Evolutionary conservation across 2,113 vertebrate genomes (phyloP).

Genomic region (Eira barbara): DNA sequence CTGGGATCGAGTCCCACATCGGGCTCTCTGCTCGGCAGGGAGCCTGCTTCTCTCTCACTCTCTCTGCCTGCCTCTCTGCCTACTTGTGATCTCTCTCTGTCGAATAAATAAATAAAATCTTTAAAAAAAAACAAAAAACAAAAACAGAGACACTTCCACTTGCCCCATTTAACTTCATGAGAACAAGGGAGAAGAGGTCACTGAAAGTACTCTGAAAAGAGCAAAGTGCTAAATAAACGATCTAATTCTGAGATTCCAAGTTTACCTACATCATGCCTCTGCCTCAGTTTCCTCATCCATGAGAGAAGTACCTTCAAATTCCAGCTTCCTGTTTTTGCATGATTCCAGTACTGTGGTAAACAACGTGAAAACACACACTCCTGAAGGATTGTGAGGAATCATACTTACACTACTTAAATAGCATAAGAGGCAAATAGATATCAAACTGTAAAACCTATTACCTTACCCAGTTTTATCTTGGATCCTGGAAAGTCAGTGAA

Average conservation of each 20-base stretch:
- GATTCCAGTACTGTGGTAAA: background rate
- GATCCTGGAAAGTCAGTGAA: background rate
- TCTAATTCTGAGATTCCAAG: background rate
- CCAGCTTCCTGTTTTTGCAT: background rate
- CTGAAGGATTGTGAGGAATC: background rate
- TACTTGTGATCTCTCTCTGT: too few relatives aligned
- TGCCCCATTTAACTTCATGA: background rate
- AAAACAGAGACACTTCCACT: background rate
- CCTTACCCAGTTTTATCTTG: background rate
- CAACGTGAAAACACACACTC: background rate
- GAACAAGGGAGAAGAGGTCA: background rate
- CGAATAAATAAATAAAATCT: too few relatives aligned
- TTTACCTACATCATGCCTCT: background rate
- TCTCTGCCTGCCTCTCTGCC: too few relatives aligned
- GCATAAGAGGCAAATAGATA: background rate
- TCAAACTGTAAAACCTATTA: background rate
- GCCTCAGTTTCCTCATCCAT: background rate
- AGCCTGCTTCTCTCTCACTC: too few relatives aligned
- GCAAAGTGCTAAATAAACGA: background rate
- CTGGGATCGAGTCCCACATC: too few relatives aligned
- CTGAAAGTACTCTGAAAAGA: background rate
- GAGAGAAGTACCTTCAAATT: background rate
- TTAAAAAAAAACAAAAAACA: too few relatives aligned
- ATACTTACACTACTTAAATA: background rate
- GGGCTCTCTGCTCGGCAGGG: too few relatives aligned